phyloP scores from a whole-genome alignment of 92 coral and sea anemone genomes.

The Chrysogorgia sp. region DNA sequence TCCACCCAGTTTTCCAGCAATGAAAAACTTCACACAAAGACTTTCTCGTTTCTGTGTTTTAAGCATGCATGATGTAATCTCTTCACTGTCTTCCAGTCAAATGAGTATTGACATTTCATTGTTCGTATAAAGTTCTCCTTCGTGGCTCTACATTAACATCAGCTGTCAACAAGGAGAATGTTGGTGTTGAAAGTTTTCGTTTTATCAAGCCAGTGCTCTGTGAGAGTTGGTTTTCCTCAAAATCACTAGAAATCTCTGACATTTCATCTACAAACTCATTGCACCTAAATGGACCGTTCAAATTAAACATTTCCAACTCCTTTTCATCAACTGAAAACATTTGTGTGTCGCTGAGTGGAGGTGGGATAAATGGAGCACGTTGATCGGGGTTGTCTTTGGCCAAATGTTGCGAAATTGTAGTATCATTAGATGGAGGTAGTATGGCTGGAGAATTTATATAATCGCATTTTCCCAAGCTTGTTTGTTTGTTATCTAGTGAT shows the following conservation, averaged over 20 bases:
- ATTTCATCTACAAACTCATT: constrained; percentile 34
- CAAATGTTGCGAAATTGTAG: constrained; percentile 24
- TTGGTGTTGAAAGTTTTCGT: constrained; percentile 38
- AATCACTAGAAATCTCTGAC: constrained; percentile 50
- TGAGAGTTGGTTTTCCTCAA: background rate
- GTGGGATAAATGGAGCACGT: constrained; percentile 96
- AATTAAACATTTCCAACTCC: background rate
- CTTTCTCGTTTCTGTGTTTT: too few species aligned
- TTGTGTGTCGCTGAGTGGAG: constrained; percentile 69
- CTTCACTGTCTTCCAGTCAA: too few species aligned
- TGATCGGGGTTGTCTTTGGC: constrained; percentile 65
- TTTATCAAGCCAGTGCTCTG: background rate
- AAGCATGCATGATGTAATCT: too few species aligned
- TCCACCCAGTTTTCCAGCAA: too few species aligned
- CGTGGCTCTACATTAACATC: background rate
- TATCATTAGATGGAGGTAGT: constrained; percentile 1
- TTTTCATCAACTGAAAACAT: constrained; percentile 50
- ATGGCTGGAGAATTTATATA: constrained; percentile 32
- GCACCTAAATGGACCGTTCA: constrained; percentile 10
- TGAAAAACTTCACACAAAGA: too few species aligned
- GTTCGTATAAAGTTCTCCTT: background rate
- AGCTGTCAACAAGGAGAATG: background rate
- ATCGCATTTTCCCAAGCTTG: constrained; percentile 2
- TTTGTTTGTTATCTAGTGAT: background rate
- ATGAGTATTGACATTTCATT: background rate